A percentile compares a stretch with the other conserved stretches of the same genome.
Conservation (phyloP, 2,113 vertebrate genomes). For the Lonchura striata region DNA sequence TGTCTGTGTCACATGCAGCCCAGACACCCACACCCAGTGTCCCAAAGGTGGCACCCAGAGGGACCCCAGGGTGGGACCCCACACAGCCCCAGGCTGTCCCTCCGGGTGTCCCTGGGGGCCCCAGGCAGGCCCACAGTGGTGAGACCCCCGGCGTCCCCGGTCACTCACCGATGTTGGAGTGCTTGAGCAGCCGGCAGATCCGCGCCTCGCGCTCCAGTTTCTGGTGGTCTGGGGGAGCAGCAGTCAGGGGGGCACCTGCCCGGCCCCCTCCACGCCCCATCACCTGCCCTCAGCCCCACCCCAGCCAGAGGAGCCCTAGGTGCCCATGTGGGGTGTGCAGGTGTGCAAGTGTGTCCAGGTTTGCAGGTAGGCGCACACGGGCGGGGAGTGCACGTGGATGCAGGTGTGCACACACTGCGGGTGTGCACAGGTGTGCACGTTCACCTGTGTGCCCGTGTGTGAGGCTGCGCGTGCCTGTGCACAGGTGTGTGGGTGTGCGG, state of each 20-base stretch:
- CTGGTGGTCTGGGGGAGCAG: constrained; percentile 85
- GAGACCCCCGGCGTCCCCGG: not conserved
- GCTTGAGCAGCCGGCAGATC: constrained; percentile 93
- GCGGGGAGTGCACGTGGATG: too few species aligned
- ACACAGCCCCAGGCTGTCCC: not conserved
- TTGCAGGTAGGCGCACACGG: not conserved
- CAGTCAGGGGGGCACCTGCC: not conserved
- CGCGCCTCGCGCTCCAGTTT: constrained; percentile 94
- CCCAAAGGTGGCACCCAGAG: not conserved
- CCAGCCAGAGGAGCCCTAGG: rapidly evolving
- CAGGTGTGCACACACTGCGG: not conserved
- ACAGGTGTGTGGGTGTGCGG: not conserved
- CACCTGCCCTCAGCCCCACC: not conserved
- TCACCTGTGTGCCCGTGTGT: rapidly evolving
- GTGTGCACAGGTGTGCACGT: too few species aligned
- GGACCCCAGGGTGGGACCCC: not conserved
- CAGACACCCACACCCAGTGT: not conserved
- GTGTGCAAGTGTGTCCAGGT: not conserved
- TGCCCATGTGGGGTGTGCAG: not conserved
- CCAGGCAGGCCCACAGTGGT: not conserved
- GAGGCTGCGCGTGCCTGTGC: not conserved
- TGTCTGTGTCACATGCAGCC: not conserved
- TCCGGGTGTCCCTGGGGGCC: too few species aligned
- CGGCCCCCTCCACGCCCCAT: rapidly evolving
- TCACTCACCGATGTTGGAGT: constrained; percentile 92